Evolutionary conservation across 2,113 vertebrate species (phyloP).

Genomic region (Notothenia rossii): DNA sequence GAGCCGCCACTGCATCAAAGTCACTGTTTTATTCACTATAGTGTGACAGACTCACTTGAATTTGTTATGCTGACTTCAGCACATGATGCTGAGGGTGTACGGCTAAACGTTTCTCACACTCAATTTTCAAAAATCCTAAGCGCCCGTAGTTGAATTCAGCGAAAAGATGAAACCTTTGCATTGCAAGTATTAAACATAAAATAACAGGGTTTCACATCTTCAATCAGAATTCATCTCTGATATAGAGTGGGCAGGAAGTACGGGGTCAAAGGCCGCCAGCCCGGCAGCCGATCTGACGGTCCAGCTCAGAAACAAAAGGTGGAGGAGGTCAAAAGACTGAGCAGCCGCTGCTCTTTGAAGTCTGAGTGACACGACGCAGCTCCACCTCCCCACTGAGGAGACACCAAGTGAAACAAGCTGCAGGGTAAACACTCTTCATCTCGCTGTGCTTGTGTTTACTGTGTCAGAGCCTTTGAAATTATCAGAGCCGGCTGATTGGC

Average conservation of each 20-base stretch:
- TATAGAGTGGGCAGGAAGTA: neutral
- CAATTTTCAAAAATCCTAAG: too few relatives aligned
- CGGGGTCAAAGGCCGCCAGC: neutral
- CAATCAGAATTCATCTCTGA: neutral
- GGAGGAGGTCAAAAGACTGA: neutral
- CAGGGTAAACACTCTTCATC: constrained; percentile 17
- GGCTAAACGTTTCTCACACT: too few relatives aligned
- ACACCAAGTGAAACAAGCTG: constrained; percentile 20
- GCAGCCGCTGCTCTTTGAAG: constrained; percentile 18
- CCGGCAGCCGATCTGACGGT: neutral
- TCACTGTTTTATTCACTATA: too few relatives aligned
- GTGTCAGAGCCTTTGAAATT: constrained; percentile 36
- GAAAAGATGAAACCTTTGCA: too few relatives aligned
- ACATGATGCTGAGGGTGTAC: too few relatives aligned
- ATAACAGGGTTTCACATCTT: neutral
- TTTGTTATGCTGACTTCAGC: too few relatives aligned
- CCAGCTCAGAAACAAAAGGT: constrained; percentile 11
- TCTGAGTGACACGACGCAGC: constrained; percentile 3
- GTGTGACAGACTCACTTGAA: too few relatives aligned
- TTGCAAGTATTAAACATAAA: neutral
- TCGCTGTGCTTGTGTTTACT: constrained; percentile 15
- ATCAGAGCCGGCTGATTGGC: constrained; percentile 34
- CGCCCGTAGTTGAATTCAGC: too few relatives aligned
- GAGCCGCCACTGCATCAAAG: too few relatives aligned
- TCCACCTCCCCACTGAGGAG: neutral